Evolutionary conservation across 2,797 vertebrate genomes (phyloP), one percentile per base, ranked within the genome.

Genomic region (Tragopan temminckii): DNA sequence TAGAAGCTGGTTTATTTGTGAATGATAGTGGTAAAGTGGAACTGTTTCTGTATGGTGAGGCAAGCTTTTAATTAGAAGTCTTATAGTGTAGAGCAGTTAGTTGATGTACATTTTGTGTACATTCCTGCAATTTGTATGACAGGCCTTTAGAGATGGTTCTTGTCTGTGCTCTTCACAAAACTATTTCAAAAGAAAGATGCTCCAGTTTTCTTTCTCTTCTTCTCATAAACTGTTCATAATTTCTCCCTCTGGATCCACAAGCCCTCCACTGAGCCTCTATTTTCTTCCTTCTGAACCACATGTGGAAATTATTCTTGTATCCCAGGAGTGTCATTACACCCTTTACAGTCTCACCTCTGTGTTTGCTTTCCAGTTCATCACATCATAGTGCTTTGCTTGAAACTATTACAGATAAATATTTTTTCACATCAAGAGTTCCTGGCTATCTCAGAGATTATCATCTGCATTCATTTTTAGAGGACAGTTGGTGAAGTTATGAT

Each of bases 21-120:
- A 43, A 55, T 29, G 63, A 25, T 4, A 2, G n/a, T 75, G 29
- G 15, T n/a, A 10, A 1, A 1, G 0, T 61, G 24, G 35, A 16
- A 19, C 23, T 83, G 50, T n/a, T 80, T 24, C 5, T 52, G 24
- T 64, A 21, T 5, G 20, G 16, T 80, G n/a, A 9, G 11, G 7
- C 18, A 58, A 4, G 23, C n/a, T 21, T 45, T 9, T 40, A 10
- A 9, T 76, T 71, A 45, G 57, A 91, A 50, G 29, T 75, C 9
- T 61, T 0, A 0, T 42, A 7, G 35, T 70, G 48, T n/a, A 61
- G 19, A 2, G 1, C 9, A 8, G 1, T 36, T 48, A 46, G 15
- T 36, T 7, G 61, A 1, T 55, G 15, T 21, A 15, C 86, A 31
- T 67, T 80, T 35, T 88, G 9, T 1, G 0, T 61, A 9, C 27